Conservation (phyloP, 2,113 vertebrate species). For the Cheirogaleus medius region DNA sequence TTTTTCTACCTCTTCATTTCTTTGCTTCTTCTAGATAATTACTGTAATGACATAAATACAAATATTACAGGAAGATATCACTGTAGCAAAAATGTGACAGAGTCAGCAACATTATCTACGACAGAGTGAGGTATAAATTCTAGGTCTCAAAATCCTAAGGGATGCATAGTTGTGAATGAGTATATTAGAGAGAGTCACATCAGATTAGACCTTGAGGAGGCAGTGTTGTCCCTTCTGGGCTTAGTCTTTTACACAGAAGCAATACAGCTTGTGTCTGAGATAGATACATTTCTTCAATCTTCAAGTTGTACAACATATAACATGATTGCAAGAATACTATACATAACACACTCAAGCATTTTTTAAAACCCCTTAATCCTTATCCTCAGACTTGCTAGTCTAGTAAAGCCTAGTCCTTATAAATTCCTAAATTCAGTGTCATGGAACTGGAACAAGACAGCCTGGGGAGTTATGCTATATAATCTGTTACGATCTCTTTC, state of each 20-base stretch:
- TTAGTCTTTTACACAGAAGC: background rate
- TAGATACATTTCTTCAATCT: background rate
- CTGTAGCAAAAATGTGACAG: background rate
- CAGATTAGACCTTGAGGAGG: background rate
- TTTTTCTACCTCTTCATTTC: background rate
- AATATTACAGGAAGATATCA: background rate
- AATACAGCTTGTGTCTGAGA: background rate
- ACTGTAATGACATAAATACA: background rate
- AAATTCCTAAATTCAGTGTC: background rate
- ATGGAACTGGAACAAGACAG: background rate
- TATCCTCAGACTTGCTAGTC: background rate
- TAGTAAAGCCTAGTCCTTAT: background rate
- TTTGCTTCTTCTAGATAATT: background rate
- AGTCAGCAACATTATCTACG: background rate
- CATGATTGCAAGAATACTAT: background rate
- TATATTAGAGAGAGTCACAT: background rate
- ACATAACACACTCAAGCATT: background rate
- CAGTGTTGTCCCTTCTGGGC: background rate
- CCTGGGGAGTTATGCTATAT: background rate
- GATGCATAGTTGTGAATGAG: background rate
- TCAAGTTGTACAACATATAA: background rate
- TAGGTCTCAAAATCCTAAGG: background rate
- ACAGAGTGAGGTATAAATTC: background rate
- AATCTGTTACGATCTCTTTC: background rate
- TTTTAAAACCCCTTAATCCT: background rate